A percentile compares a stretch with the other conserved stretches of the same genome.
phyloP scores from a whole-genome alignment of 1,140 invertebrate species.

The Chrysopa pallens region DNA sequence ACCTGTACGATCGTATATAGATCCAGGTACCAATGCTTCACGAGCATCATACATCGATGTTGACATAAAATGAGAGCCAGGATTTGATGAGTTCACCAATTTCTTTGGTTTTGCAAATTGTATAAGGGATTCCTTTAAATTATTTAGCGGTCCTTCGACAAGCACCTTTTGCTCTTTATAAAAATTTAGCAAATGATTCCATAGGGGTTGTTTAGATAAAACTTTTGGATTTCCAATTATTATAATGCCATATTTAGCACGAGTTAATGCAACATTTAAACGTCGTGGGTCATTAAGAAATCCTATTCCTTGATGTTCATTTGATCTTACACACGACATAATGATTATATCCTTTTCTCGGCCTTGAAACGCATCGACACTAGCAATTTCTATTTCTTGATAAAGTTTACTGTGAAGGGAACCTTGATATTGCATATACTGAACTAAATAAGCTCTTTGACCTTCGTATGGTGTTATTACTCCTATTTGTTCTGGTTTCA shows the following conservation, averaged over 20 bases:
- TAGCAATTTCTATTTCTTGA: constrained; percentile 97
- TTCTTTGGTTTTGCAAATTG: constrained; percentile 96
- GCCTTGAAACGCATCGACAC: constrained; percentile 96
- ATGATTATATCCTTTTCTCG: constrained; percentile 99
- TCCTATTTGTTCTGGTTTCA: constrained; percentile 98
- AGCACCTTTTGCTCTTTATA: constrained; percentile 97
- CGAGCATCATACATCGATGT: constrained; percentile 85
- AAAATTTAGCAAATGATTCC: constrained; percentile 95
- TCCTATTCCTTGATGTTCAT: constrained; percentile 88
- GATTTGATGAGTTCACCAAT: constrained; percentile 82
- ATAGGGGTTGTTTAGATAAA: constrained; percentile 90
- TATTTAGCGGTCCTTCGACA: constrained; percentile 94
- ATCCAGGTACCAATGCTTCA: constrained; percentile 75
- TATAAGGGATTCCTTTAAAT: constrained; percentile 91
- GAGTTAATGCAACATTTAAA: constrained; percentile 93
- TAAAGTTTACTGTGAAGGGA: constrained; percentile 92
- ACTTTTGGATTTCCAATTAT: constrained; percentile 99
- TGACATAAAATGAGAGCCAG: constrained; percentile 93
- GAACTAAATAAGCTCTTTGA: constrained; percentile 92
- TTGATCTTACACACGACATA: constrained; percentile 87
- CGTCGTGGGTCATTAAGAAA: constrained; percentile 95
- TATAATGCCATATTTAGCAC: constrained; percentile 95
- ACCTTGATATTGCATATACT: constrained; percentile 99
- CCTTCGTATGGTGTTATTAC: constrained; percentile 99
- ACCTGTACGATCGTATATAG: constrained; percentile 45